Percentiles rank a stretch among this genome's conserved stretches.
phyloP scores from a whole-genome alignment of 2,113 vertebrate species.

The Platysteira castanea region DNA sequence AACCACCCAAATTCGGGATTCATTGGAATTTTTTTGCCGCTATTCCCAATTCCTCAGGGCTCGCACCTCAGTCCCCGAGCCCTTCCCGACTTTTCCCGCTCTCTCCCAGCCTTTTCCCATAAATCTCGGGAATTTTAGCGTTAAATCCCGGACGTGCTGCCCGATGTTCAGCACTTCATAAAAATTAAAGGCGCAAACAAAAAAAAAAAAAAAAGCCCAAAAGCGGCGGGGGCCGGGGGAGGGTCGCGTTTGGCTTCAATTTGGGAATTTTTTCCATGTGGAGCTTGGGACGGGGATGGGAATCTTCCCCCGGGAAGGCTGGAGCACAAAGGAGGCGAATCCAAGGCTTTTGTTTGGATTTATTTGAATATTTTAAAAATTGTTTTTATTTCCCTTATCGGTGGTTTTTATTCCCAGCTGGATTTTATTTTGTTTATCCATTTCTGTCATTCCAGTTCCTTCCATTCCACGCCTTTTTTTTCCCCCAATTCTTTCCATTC shows the following conservation, averaged over 20 bases:
- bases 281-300: neutral
- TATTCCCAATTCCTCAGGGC: neutral
- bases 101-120: neutral
- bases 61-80: neutral
- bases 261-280: neutral
- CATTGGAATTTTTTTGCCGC: neutral
- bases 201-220: neutral
- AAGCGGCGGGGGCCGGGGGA: neutral
- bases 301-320: neutral
- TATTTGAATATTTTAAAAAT: no score
- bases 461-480: neutral
- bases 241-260: neutral
- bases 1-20: neutral
- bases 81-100: neutral
- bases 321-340: neutral
- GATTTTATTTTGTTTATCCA: no score
- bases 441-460: neutral
- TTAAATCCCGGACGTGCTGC: neutral
- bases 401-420: neutral
- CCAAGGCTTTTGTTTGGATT: neutral
- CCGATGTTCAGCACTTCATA: neutral
- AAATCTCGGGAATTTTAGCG: neutral
- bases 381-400: accelerated
- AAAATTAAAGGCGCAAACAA: neutral
- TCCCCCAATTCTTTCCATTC: neutral